phyloP scores from a whole-genome alignment of 1,140 invertebrate genomes.

The Drosophila kohkoa region DNA sequence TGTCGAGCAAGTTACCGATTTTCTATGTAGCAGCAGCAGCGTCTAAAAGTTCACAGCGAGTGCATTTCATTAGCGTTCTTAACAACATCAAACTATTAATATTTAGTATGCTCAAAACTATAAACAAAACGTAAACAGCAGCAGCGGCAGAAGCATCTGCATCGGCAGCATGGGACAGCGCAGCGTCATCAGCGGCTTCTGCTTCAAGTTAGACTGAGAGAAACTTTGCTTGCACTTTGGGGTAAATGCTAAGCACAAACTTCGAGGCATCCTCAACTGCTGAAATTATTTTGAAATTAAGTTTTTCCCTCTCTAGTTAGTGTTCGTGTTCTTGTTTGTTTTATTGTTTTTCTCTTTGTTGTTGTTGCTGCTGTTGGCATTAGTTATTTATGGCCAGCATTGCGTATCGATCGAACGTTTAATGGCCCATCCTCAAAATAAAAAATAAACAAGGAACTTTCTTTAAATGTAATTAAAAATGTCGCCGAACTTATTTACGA shows the following conservation, averaged over 20 bases:
- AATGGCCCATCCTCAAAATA: constrained; percentile 33
- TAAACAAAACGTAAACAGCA: constrained; percentile 69
- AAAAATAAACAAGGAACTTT: constrained; percentile 52
- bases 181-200: constrained; percentile 17
- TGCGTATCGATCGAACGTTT: constrained; percentile 76
- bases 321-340: constrained; percentile 12
- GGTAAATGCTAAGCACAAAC: constrained; percentile 59
- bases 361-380: constrained; percentile 49
- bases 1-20: constrained; percentile 46
- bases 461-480: constrained; percentile 81
- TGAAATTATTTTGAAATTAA: constrained; percentile 81
- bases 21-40: background rate
- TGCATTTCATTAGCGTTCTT: constrained; percentile 79
- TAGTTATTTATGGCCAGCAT: constrained; percentile 74
- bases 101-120: constrained; percentile 59
- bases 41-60: constrained; percentile 30
- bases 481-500: constrained; percentile 82
- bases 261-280: constrained; percentile 48
- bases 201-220: constrained; percentile 46
- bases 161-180: background rate
- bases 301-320: constrained; percentile 44
- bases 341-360: constrained; percentile 22
- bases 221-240: constrained; percentile 60
- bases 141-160: background rate
- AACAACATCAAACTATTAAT: constrained; percentile 79